phyloP scores from a whole-genome alignment of 2,113 vertebrate genomes.

The Osmerus eperlanus region DNA sequence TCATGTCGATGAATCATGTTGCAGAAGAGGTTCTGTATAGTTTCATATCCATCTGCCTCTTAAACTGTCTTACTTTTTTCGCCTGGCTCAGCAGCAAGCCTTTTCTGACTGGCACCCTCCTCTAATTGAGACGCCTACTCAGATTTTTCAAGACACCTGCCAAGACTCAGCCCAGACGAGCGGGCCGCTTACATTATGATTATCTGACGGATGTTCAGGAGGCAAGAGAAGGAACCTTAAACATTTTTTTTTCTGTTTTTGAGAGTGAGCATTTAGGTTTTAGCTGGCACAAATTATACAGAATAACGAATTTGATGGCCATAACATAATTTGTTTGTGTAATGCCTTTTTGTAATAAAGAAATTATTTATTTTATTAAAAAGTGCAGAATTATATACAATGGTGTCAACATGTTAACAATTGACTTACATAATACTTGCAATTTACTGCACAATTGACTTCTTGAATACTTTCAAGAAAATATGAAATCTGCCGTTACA shows the following conservation, averaged over 20 bases:
- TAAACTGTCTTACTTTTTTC: not conserved
- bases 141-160: not conserved
- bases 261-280: constrained; percentile 7
- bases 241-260: not conserved
- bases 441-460: not conserved
- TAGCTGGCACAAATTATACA: constrained; percentile 12
- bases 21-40: not conserved
- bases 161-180: not conserved
- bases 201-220: not conserved
- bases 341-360: constrained; percentile 55
- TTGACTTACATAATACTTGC: no score
- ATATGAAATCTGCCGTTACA: not conserved
- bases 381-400: constrained; percentile 29
- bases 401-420: not conserved
- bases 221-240: not conserved
- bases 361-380: constrained; percentile 59
- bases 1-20: not conserved
- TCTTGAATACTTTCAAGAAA: not conserved
- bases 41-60: not conserved
- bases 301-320: constrained; percentile 29
- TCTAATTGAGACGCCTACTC: not conserved
- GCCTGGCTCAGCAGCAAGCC: not conserved
- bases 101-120: not conserved
- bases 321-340: constrained; percentile 27
- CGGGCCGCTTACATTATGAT: not conserved